Evolutionary conservation across 2,797 vertebrate species (phyloP).

Genomic region (Epinephelus malabaricus): DNA sequence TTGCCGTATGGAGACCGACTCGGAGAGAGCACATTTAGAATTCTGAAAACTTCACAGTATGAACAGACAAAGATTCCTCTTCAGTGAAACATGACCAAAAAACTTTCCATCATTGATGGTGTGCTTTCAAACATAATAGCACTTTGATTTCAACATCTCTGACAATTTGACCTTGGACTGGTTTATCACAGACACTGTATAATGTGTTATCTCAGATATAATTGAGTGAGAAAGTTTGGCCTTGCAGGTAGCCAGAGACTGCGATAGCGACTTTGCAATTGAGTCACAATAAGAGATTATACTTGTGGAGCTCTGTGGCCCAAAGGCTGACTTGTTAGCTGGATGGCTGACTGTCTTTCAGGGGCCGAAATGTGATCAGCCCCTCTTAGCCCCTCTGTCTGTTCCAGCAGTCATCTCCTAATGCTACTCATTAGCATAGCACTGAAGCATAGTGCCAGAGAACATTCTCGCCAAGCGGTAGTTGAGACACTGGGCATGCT

Average conservation of each 20-base stretch:
- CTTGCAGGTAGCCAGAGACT: slow-evolving; percentile 62
- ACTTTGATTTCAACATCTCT: slow-evolving; percentile 46
- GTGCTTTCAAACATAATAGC: slow-evolving; percentile 57
- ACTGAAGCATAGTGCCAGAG: slow-evolving; percentile 54
- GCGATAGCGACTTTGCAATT: slow-evolving; percentile 49
- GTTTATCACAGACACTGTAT: slow-evolving; percentile 42
- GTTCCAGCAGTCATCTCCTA: slow-evolving; percentile 68
- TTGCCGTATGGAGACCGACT: background rate
- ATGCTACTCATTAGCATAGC: slow-evolving; percentile 73
- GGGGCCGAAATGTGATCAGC: slow-evolving; percentile 61
- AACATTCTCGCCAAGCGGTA: slow-evolving; percentile 41
- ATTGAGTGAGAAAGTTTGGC: slow-evolving; percentile 52
- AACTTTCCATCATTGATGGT: slow-evolving; percentile 20
- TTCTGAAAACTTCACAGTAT: slow-evolving; percentile 5
- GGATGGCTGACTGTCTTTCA: slow-evolving; percentile 61
- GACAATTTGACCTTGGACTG: slow-evolving; percentile 59
- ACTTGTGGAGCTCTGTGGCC: slow-evolving; percentile 51
- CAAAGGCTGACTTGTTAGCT: slow-evolving; percentile 59
- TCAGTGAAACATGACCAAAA: slow-evolving; percentile 21
- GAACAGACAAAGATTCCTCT: slow-evolving; percentile 29
- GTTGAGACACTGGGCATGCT: slow-evolving; percentile 31
- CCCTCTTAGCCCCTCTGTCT: slow-evolving; percentile 58
- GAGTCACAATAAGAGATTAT: slow-evolving; percentile 67
- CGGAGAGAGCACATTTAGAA: slow-evolving; percentile 20
- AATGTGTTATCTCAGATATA: slow-evolving; percentile 51